Conservation (phyloP, 2,113 vertebrate species). For the Pagrus major region DNA sequence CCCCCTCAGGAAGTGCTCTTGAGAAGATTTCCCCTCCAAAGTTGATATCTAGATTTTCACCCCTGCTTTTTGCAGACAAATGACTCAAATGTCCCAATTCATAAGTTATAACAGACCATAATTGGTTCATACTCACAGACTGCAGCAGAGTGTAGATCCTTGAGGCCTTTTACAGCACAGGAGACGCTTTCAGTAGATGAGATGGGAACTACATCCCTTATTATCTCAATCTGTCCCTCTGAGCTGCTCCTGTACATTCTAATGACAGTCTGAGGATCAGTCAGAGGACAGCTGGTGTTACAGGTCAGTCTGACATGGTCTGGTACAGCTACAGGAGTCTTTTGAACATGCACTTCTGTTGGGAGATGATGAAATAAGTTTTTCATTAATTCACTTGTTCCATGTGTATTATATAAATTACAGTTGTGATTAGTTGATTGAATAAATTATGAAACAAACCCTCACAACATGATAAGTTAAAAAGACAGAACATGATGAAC, state of each 20-base stretch:
- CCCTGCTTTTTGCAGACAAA: too few species aligned
- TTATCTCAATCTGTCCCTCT: fast-evolving
- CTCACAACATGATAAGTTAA: too few species aligned
- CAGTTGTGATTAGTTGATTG: neutral
- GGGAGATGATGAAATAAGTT: neutral
- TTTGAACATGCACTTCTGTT: neutral
- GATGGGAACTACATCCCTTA: fast-evolving
- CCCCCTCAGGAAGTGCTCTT: too few species aligned
- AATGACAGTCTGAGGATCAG: conserved; percentile 4
- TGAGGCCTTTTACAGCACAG: conserved; percentile 16
- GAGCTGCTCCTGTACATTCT: neutral
- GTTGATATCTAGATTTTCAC: too few species aligned
- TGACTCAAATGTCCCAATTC: too few species aligned
- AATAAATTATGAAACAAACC: neutral
- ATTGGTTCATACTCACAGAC: conserved; percentile 30
- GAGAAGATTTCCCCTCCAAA: too few species aligned
- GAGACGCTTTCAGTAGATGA: fast-evolving
- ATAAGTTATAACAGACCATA: too few species aligned
- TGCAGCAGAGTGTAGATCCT: conserved; percentile 9
- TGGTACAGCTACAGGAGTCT: fast-evolving
- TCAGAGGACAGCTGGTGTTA: conserved; percentile 22
- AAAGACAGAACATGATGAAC: too few species aligned
- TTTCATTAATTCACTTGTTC: too few species aligned
- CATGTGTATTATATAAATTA: too few species aligned
- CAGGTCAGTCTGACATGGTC: neutral